Evolutionary conservation across 2,888 invertebrate genomes (phyloP).

Genomic region (Folsomia candida): DNA sequence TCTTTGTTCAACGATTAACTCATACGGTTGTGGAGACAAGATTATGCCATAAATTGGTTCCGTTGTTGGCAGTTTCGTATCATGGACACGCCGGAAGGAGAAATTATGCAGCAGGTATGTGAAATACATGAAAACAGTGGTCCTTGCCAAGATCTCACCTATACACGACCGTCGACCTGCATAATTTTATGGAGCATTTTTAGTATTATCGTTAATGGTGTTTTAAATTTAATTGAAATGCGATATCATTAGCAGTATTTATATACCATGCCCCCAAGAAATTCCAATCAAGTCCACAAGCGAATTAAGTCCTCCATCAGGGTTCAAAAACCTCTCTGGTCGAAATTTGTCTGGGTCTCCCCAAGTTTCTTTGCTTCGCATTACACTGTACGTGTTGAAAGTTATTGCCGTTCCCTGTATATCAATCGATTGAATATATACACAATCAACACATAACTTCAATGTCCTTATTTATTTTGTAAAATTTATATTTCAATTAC

Average conservation of each 20-base stretch:
- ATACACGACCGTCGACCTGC: constrained; percentile 65
- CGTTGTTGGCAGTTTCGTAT: constrained; percentile 56
- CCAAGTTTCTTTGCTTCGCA: constrained; percentile 35
- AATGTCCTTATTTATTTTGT: too few species aligned
- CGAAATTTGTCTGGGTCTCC: constrained; percentile 43
- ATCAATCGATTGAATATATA: neutral
- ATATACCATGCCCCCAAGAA: constrained; percentile 39
- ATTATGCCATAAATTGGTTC: constrained; percentile 62
- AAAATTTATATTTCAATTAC: constrained; percentile 22
- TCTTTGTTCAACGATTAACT: constrained; percentile 53
- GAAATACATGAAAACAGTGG: constrained; percentile 63
- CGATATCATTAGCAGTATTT: neutral
- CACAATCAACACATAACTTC: neutral
- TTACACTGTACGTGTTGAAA: constrained; percentile 43
- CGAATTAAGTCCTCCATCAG: constrained; percentile 38
- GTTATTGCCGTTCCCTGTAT: constrained; percentile 39
- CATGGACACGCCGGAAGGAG: constrained; percentile 56
- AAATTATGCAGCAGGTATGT: constrained; percentile 63
- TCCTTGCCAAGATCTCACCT: constrained; percentile 64
- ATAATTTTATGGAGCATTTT: too few species aligned
- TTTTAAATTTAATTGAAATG: neutral
- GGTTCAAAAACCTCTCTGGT: constrained; percentile 41
- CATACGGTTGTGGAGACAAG: constrained; percentile 61
- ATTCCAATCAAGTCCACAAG: constrained; percentile 35
- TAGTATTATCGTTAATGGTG: too few species aligned